These are phyloP conservation scores for Erebia epiphron DNA, from an alignment of 2,888 invertebrate species.

Conservation along the genomic window DNA sequence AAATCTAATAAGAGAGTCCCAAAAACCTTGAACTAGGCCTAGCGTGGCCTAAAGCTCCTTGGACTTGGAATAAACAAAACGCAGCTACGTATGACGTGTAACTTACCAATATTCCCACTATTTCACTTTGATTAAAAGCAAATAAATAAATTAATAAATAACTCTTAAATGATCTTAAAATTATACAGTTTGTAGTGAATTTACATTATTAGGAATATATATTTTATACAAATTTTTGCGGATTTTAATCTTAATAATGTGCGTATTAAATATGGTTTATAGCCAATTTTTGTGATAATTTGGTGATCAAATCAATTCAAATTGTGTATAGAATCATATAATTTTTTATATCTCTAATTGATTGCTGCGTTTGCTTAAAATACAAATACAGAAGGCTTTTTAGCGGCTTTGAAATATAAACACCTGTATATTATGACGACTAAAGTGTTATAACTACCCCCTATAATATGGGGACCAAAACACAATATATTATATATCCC, in stretches of 20 bases:
- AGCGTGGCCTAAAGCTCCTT: neutral
- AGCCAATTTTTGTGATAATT: slow-evolving; percentile 11
- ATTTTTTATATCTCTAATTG: neutral
- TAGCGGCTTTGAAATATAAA: neutral
- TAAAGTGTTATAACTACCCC: neutral
- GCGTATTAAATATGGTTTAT: slow-evolving; percentile 3
- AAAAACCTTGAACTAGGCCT: neutral
- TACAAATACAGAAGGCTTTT: neutral
- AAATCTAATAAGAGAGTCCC: neutral
- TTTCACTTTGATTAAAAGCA: slow-evolving; percentile 6
- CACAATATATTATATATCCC: neutral
- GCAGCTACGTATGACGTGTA: neutral
- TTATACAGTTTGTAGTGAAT: slow-evolving; percentile 6
- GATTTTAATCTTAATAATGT: slow-evolving; percentile 6
- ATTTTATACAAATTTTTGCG: slow-evolving; percentile 13
- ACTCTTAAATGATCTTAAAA: neutral
- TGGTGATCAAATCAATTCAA: slow-evolving; percentile 3
- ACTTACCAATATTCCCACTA: slow-evolving; percentile 3
- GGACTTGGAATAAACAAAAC: neutral
- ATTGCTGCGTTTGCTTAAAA: neutral
- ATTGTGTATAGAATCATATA: neutral
- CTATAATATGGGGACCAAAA: neutral
- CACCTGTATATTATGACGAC: neutral
- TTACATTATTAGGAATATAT: slow-evolving; percentile 10
- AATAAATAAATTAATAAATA: slow-evolving; percentile 3